Evolutionary conservation across 1,140 invertebrate species (phyloP).

Genomic region (Drosophila ogumai): DNA sequence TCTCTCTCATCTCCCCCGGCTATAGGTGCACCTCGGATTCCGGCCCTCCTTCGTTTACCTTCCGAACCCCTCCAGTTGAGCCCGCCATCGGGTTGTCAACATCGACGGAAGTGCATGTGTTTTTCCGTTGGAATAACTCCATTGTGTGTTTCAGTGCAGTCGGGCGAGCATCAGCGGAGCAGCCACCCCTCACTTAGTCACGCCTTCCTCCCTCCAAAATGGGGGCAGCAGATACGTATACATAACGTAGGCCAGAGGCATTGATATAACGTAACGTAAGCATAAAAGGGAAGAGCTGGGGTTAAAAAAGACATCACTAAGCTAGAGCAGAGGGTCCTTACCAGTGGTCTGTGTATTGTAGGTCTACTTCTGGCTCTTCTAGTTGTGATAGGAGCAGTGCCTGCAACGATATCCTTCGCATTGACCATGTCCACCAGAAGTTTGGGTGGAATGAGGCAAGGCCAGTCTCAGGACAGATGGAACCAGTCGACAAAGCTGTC

Average conservation of each 20-base stretch:
- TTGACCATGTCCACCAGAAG: background rate
- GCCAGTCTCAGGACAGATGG: background rate
- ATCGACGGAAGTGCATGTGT: constrained; percentile 80
- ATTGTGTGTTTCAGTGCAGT: constrained; percentile 78
- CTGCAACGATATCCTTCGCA: background rate
- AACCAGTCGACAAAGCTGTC: background rate
- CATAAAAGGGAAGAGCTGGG: constrained; percentile 28
- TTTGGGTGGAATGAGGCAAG: background rate
- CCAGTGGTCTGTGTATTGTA: background rate
- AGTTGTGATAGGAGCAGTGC: background rate
- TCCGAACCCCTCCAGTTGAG: constrained; percentile 1
- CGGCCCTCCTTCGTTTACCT: background rate
- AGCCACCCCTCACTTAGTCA: constrained; percentile 28
- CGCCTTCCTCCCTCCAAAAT: constrained; percentile 28
- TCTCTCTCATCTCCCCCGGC: constrained; percentile 9
- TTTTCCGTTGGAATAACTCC: constrained; percentile 83
- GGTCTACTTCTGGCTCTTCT: background rate
- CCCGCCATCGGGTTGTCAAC: constrained; percentile 64
- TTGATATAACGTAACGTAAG: constrained; percentile 54
- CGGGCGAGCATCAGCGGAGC: constrained; percentile 63
- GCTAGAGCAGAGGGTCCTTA: background rate
- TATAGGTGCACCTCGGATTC: constrained; percentile 15
- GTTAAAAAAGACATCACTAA: background rate
- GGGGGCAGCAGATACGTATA: constrained; percentile 60
- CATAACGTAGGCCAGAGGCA: constrained; percentile 68